Conservation (phyloP, 2,113 vertebrate genomes). For the Phaetusa simplex region DNA sequence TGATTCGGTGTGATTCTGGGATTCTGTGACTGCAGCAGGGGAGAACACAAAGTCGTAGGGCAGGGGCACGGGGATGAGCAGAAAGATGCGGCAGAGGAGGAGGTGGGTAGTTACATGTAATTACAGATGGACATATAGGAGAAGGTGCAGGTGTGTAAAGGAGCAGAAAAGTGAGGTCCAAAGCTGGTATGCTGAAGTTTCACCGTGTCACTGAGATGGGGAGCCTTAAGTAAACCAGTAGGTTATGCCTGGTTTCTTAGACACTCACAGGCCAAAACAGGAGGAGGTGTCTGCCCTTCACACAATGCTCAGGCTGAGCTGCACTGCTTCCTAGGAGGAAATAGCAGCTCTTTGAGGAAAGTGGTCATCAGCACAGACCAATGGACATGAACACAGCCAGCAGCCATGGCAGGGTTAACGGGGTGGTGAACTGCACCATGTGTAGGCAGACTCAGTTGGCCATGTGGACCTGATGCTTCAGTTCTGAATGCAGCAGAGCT, state of each 20-base stretch:
- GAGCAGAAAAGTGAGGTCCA: neutral
- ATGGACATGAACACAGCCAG: neutral
- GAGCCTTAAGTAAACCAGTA: neutral
- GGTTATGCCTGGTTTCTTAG: neutral
- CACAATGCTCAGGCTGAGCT: neutral
- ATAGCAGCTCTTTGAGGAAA: neutral
- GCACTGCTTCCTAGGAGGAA: neutral
- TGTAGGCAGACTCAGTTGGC: neutral
- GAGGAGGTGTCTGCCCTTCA: neutral
- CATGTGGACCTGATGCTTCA: neutral
- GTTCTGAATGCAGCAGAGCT: neutral
- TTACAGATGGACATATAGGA: neutral
- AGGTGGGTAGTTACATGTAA: neutral
- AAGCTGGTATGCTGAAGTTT: neutral
- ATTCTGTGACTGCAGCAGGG: neutral
- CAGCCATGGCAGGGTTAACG: accelerated
- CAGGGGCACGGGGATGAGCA: neutral
- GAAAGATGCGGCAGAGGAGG: neutral
- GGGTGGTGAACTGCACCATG: accelerated
- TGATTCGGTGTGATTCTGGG: neutral
- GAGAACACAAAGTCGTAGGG: accelerated
- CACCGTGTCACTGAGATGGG: neutral
- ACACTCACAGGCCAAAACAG: neutral
- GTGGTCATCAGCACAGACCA: accelerated
- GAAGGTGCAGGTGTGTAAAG: neutral